phyloP scores from a whole-genome alignment of 2,113 vertebrate species.

The Leucosticte australis region DNA sequence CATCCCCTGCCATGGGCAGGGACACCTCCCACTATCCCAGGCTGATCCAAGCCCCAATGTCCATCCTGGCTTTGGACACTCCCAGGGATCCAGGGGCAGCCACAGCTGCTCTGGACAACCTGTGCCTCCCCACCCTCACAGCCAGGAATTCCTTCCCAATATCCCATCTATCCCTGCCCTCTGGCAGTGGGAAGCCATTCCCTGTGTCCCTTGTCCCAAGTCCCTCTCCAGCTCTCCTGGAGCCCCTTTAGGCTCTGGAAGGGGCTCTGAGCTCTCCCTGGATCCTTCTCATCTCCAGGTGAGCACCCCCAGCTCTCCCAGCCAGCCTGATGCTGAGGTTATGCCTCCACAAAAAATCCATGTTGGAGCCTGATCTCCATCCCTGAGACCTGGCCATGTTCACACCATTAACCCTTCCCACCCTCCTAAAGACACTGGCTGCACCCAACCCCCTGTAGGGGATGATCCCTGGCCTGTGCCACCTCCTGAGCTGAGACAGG shows the following conservation, averaged over 20 bases:
- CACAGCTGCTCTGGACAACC: background rate
- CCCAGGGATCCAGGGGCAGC: background rate
- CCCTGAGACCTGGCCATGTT: background rate
- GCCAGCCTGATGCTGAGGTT: background rate
- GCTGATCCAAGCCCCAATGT: rapidly evolving
- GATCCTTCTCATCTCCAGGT: background rate
- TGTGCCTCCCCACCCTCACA: background rate
- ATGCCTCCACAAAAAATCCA: background rate
- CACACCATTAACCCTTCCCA: background rate
- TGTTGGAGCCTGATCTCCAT: background rate
- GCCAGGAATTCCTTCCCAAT: background rate
- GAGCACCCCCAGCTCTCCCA: background rate
- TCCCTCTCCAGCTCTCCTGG: background rate
- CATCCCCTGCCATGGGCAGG: background rate
- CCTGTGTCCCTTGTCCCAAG: rapidly evolving
- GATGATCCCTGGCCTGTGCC: background rate
- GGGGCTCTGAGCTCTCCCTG: background rate
- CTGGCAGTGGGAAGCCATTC: background rate
- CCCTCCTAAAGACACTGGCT: background rate
- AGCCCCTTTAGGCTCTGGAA: background rate
- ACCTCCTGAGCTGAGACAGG: background rate
- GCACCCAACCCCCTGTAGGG: background rate
- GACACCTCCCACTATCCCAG: rapidly evolving
- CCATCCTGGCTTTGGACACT: background rate
- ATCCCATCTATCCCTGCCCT: rapidly evolving